Base-by-base conservation (phyloP, 2,888 invertebrate species). In the Agapetus fuscipes region DNA sequence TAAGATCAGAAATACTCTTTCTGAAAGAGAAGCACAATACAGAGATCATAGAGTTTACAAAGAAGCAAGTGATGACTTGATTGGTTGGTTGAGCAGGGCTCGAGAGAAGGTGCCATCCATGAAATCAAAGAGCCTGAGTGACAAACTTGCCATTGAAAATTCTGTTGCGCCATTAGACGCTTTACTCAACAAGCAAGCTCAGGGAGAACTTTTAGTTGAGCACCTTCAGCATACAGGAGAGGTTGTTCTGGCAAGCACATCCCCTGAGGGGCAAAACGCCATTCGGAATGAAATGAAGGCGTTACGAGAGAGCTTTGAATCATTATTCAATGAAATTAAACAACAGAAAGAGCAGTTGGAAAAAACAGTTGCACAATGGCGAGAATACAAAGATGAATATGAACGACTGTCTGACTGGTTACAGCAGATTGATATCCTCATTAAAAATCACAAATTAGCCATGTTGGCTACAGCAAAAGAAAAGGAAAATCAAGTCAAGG, bases 361-460 rank as follows among this genome's bases (percentile, higher is more conserved):
- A 62, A 75, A 77, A 2, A 87, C 83, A 3, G 76, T 90, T 42
- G 72, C 74, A 36, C 85, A 89, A 54, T 88, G 90, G 86, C 76
- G 88, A 38, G 85, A 89, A 45, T 93, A 87, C 63, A 91, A 91
- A 60, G 91, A 91, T 55, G 91, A 93, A 60, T 90, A 87, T 55
- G 91, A 93, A 58, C 76, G 87, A 43, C 64, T 93, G 11, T 88
- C 88, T 34, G 91, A 93, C 58, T 93, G 91, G 91, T 61, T 93
- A 17, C 91, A 91, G 54, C 90, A 91, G 59, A 87, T 87, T 54
- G 90, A 91, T 53, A 88, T 90, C 52, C 72, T 90, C 6, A 83
- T 90, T 9, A 91, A 93, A 58, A 87, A 88, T 39, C 87, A 91
- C 53, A 93, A 93, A 60, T 76, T 87, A 15, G 83, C 86, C 14